Percentiles rank a stretch among this genome's conserved stretches.
phyloP scores from a whole-genome alignment of 2,797 vertebrate genomes.

The Megalops cyprinoides region DNA sequence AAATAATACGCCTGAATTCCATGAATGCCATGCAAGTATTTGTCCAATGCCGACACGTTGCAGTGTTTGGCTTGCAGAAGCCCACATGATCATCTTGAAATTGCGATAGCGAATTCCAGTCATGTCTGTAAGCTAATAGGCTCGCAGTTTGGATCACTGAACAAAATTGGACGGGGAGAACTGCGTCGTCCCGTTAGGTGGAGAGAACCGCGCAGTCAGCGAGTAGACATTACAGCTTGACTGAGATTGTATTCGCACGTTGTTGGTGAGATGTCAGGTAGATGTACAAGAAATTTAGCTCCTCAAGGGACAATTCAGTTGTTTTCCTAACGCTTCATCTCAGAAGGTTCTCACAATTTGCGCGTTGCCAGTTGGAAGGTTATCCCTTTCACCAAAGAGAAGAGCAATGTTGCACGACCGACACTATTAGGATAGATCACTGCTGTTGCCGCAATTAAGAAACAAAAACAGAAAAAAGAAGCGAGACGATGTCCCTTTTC shows the following conservation, averaged over 20 bases:
- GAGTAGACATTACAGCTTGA: neutral
- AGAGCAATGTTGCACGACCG: constrained; percentile 35
- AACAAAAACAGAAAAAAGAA: constrained; percentile 36
- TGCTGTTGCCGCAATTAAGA: constrained; percentile 5
- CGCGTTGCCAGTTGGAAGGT: neutral
- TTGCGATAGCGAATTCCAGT: constrained; percentile 48
- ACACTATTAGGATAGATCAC: constrained; percentile 37
- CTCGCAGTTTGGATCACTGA: constrained; percentile 24
- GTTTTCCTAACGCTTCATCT: constrained; percentile 8
- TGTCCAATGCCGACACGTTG: neutral
- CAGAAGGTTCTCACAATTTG: neutral
- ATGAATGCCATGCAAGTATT: neutral
- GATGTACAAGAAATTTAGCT: constrained; percentile 28
- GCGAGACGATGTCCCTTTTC: constrained; percentile 53
- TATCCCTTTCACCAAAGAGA: constrained; percentile 17
- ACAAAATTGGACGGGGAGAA: constrained; percentile 24
- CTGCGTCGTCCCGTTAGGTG: constrained; percentile 4
- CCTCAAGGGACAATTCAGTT: constrained; percentile 4
- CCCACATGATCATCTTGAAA: neutral
- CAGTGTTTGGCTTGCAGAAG: neutral
- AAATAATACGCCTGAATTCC: neutral
- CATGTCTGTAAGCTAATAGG: constrained; percentile 51
- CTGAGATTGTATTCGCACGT: constrained; percentile 20
- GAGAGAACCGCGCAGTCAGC: neutral
- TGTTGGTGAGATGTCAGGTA: constrained; percentile 27